Evolutionary conservation across 1,140 invertebrate genomes (phyloP).

Genomic region (Alviniconcha marisindica): DNA sequence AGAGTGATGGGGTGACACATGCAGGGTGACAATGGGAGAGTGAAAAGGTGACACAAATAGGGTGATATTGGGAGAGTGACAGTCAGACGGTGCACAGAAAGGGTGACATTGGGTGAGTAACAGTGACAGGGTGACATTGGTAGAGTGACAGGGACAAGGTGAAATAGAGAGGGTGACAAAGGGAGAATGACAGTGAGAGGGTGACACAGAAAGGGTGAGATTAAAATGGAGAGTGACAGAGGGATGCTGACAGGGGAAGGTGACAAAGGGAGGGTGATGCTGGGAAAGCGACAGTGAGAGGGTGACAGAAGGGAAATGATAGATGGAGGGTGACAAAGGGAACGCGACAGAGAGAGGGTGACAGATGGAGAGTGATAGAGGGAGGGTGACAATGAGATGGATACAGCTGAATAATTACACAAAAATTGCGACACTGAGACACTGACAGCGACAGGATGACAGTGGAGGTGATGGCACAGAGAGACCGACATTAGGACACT

Average conservation of each 20-base stretch:
- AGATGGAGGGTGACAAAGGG: not conserved
- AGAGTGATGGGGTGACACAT: not conserved
- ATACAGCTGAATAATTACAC: too few relatives aligned
- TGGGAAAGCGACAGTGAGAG: not conserved
- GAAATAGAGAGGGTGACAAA: constrained; percentile 6
- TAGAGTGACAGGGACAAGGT: not conserved
- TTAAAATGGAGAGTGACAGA: not conserved
- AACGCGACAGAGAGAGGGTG: not conserved
- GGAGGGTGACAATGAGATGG: not conserved
- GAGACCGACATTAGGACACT: not conserved
- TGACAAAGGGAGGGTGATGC: too few relatives aligned
- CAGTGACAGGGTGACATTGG: not conserved
- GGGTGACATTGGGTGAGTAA: not conserved
- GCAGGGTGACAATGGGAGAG: not conserved
- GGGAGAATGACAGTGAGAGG: not conserved
- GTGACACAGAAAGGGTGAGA: not conserved
- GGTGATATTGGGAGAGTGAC: not conserved
- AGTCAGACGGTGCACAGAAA: not conserved
- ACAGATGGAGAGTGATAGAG: constrained; percentile 13
- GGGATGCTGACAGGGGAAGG: not conserved
- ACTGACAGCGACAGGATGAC: not conserved
- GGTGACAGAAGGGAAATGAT: not conserved
- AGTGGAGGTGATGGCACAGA: not conserved
- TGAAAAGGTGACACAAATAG: not conserved
- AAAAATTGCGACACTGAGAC: not conserved